phyloP scores from a whole-genome alignment of 1,140 invertebrate genomes.

The Epicauta chinensis region DNA sequence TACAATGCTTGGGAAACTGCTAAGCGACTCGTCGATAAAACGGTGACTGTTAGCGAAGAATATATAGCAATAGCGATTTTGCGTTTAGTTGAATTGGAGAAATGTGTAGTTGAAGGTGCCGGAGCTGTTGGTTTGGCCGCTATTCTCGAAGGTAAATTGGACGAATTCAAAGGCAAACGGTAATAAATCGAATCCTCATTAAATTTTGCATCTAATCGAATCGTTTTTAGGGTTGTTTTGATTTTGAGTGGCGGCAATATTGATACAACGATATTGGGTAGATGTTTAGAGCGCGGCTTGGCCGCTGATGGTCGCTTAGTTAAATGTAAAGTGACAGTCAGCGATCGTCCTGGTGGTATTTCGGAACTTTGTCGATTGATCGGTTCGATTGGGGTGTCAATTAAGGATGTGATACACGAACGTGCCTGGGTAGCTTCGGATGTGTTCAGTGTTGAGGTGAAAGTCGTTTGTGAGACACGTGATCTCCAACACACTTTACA shows the following conservation, averaged over 20 bases:
- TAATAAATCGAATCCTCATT: slow-evolving; percentile 44
- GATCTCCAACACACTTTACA: slow-evolving; percentile 68
- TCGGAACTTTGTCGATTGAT: slow-evolving; percentile 76
- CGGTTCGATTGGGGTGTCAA: slow-evolving; percentile 72
- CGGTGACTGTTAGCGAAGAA: slow-evolving; percentile 74
- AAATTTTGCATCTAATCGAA: background rate
- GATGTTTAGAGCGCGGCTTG: slow-evolving; percentile 82
- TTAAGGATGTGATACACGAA: slow-evolving; percentile 93
- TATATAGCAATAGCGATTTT: slow-evolving; percentile 87
- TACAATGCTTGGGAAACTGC: slow-evolving; percentile 82
- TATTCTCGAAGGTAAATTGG: slow-evolving; percentile 73
- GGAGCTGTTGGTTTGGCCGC: slow-evolving; percentile 84
- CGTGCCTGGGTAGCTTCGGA: slow-evolving; percentile 85
- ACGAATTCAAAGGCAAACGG: slow-evolving; percentile 83
- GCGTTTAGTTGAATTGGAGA: slow-evolving; percentile 80
- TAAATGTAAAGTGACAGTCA: slow-evolving; percentile 81
- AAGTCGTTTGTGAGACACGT: slow-evolving; percentile 78
- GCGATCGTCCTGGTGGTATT: slow-evolving; percentile 81
- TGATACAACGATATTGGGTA: slow-evolving; percentile 82
- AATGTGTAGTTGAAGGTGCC: slow-evolving; percentile 89
- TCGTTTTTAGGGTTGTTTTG: slow-evolving; percentile 64
- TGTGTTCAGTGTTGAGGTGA: slow-evolving; percentile 79
- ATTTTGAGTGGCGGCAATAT: slow-evolving; percentile 89
- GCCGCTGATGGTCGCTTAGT: slow-evolving; percentile 81
- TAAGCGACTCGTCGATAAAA: slow-evolving; percentile 70